These are phyloP conservation scores for Passer montanus DNA, from an alignment of 2,113 vertebrate genomes.

Conservation along the genomic window DNA sequence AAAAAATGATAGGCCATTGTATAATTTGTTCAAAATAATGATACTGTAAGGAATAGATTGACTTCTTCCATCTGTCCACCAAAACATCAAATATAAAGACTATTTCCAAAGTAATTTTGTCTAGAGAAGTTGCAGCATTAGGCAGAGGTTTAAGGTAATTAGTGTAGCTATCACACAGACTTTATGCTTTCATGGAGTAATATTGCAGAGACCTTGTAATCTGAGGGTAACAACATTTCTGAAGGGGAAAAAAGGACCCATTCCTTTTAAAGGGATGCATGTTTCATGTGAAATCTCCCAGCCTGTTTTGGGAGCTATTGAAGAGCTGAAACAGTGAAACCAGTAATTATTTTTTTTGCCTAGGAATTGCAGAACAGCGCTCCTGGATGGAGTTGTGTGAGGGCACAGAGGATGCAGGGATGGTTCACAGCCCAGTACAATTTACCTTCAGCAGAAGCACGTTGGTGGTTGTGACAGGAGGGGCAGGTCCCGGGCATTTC, in stretches of 20 bases:
- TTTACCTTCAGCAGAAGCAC: neutral
- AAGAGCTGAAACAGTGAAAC: neutral
- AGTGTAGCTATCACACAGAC: neutral
- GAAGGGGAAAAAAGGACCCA: neutral
- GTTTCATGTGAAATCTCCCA: neutral
- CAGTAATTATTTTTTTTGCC: neutral
- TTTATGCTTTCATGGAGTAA: slow-evolving; percentile 25
- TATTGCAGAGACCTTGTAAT: neutral
- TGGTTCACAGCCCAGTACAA: neutral
- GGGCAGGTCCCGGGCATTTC: neutral
- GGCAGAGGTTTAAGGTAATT: neutral
- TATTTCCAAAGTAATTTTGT: neutral
- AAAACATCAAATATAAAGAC: neutral
- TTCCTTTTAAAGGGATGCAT: neutral
- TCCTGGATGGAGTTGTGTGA: neutral
- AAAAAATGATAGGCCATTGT: neutral
- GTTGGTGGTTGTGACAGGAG: neutral
- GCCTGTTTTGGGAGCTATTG: neutral
- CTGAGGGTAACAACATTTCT: neutral
- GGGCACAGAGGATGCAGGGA: neutral
- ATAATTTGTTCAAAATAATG: neutral
- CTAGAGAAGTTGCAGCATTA: neutral
- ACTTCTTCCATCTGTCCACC: neutral
- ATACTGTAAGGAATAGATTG: neutral
- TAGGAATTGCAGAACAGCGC: neutral